These are phyloP conservation scores for Egretta garzetta DNA, from an alignment of 2,113 vertebrate genomes.

Conservation along the genomic window DNA sequence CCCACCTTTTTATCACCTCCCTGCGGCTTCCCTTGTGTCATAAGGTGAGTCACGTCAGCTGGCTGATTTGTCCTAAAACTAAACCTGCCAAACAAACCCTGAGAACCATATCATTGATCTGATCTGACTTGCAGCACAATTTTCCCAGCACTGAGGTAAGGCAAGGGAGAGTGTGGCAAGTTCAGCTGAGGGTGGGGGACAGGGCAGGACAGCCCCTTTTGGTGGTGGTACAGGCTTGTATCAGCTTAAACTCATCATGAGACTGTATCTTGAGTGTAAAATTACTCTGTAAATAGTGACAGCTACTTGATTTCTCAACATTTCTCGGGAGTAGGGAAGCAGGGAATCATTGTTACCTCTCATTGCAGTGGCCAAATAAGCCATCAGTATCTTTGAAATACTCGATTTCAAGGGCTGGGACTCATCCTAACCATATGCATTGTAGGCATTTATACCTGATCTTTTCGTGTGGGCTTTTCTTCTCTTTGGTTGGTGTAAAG, in stretches of 20 bases:
- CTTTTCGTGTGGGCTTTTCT: neutral
- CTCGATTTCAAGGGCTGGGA: neutral
- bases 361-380: neutral
- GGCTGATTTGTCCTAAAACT: neutral
- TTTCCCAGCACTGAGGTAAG: neutral
- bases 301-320: neutral
- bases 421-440: neutral
- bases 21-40: neutral
- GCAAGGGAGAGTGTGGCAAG: neutral
- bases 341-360: neutral
- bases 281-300: neutral
- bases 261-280: neutral
- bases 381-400: neutral
- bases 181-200: neutral
- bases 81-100: neutral
- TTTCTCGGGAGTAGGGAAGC: neutral
- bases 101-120: neutral
- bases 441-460: conserved; percentile 2
- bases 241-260: neutral
- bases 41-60: neutral
- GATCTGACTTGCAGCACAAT: neutral
- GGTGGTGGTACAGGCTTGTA: neutral
- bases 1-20: neutral
- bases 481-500: neutral
- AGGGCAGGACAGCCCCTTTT: neutral